Conservation (phyloP, 2,113 vertebrate species). For the Panthera uncia region DNA sequence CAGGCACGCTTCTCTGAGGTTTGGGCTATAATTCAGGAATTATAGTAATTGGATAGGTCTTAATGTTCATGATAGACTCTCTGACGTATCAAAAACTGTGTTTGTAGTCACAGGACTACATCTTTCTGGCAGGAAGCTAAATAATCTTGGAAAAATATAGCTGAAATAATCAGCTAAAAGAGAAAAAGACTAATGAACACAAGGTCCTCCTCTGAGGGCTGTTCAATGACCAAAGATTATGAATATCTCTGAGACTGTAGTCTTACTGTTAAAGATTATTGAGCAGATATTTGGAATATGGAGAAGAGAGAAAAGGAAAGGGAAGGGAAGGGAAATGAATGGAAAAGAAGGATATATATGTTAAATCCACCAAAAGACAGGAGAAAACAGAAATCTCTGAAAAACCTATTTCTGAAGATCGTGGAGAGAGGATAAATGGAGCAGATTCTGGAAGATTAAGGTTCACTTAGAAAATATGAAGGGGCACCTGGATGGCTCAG, state of each 20-base stretch:
- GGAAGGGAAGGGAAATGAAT: background rate
- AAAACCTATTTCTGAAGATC: background rate
- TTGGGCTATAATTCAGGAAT: background rate
- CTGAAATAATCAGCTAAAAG: background rate
- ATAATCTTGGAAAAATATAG: background rate
- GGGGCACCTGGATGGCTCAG: too few relatives aligned
- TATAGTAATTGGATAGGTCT: background rate
- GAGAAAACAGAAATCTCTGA: background rate
- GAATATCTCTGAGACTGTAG: background rate
- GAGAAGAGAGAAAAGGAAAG: background rate
- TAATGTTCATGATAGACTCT: background rate
- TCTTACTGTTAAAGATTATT: background rate
- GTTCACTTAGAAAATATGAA: background rate
- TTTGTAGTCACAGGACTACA: background rate
- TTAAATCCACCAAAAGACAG: background rate
- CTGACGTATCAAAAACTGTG: background rate
- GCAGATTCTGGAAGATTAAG: background rate
- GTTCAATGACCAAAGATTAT: background rate
- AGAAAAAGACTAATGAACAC: background rate
- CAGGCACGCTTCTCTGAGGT: background rate
- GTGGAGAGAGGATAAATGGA: background rate
- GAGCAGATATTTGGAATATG: background rate
- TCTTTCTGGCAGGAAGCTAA: background rate
- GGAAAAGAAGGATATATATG: background rate
- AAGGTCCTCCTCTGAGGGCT: background rate